A percentile compares a stretch with the other conserved stretches of the same genome.
These are phyloP conservation scores for Urocolius indicus DNA, from an alignment of 2,113 vertebrate genomes.

Conservation along the genomic window DNA sequence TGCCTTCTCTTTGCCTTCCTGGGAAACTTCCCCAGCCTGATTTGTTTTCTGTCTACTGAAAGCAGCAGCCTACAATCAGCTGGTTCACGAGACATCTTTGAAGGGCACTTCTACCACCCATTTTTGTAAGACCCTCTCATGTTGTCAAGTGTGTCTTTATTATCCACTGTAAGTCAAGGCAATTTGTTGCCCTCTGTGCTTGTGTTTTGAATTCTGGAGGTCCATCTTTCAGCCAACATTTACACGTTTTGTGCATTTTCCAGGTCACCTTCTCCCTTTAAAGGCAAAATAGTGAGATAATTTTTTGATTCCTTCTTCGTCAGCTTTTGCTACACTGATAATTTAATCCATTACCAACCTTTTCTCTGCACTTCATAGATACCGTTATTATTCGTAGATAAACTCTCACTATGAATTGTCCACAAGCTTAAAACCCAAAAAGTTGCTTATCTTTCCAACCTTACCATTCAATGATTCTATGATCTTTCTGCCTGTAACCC, in stretches of 20 bases:
- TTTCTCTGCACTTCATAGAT: background rate
- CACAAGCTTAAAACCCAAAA: background rate
- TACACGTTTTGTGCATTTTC: background rate
- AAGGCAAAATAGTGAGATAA: background rate
- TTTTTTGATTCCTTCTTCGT: background rate
- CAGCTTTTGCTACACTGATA: background rate
- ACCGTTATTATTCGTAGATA: background rate
- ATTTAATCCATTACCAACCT: background rate
- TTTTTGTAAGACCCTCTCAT: background rate
- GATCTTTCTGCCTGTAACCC: background rate
- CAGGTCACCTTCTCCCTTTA: background rate
- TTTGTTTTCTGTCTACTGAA: background rate
- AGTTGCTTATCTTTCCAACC: background rate
- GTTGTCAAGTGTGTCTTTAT: background rate
- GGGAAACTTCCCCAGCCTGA: background rate
- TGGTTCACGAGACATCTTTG: background rate
- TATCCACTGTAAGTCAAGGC: background rate
- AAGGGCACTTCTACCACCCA: background rate
- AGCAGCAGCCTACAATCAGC: background rate
- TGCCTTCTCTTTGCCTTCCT: background rate
- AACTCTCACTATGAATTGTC: background rate
- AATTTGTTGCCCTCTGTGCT: background rate
- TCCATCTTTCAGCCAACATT: background rate
- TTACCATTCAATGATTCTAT: too few species aligned
- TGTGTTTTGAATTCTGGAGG: background rate